Evolutionary conservation across 2,113 vertebrate genomes (phyloP), one percentile per base, ranked within the genome.

Genomic region (Nestor notabilis): DNA sequence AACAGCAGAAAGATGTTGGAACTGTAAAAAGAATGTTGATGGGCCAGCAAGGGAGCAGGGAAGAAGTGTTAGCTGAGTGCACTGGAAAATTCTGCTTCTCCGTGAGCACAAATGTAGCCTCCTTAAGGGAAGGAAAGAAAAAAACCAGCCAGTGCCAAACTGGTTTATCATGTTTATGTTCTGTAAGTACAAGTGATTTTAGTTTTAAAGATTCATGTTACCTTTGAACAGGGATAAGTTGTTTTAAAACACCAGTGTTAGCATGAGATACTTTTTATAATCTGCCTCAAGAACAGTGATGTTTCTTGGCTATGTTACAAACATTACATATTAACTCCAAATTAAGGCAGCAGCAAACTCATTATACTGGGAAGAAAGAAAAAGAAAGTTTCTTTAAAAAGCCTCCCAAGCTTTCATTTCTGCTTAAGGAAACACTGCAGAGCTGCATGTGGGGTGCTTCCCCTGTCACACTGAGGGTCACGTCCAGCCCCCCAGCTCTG

Each of bases 251-350:
- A 91, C 71, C 56, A 89, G 29, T 37, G 80, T 80, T 94, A 93
- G 94, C 78, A 86, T 84, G 93, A 97, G 90, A 95, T 87, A 94
- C 41, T 60, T 93, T 93, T 83, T 89, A 89, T 83, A 90, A 91
- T 97, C 71, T 95, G 91, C 87, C 87, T 87, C 75, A 70, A 97
- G 87, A 68, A 75, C 70, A 93, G 77, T 13, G 18, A 84, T 9
- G 74, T 63, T 93, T 80, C 85, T 97, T 97, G 93, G 94, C 94
- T 69, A 27, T 5, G 47, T 90, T 94, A 96, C 90, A 96, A 96
- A 90, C 88, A 92, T 96, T 96, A 96, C 95, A 97, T 93, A 97
- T 95, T 91, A 94, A 93, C 89, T 94, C 93, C 94, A 97, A 96
- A 97, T 97, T 97, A 97, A 97, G 97, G 90, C 95, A 94, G 90